Evolutionary conservation across 1,140 invertebrate genomes (phyloP), one percentile per base, ranked within the genome.

Genomic region (Gerris buenoi): DNA sequence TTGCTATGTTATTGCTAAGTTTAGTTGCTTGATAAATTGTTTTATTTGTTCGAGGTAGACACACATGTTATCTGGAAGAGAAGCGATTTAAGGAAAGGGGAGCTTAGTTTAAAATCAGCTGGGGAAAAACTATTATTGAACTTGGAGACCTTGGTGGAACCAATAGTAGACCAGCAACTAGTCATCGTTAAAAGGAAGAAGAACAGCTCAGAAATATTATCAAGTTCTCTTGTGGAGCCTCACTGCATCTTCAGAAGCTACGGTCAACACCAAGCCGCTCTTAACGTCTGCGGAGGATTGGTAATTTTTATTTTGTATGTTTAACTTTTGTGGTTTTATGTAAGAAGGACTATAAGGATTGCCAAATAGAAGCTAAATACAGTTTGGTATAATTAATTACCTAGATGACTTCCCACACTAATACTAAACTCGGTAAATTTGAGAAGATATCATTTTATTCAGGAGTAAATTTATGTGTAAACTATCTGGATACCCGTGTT

Each of bases 201-300:
- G 3, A 69, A 71, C 27, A n/a, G 15, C 26, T 63, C 60, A 28
- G 67, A 68, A n/a, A 59, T 63, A 13, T 56, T 72, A 10, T 25
- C 65, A 2, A 57, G 56, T 2, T 27, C 60, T 18, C 68, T 70
- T 1, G 70, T 69, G 25, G 57, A 66, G 23, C 63, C 64, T 0
- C 66, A 70, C 27, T 74, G 73, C 67, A 72, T 70, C 64, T 74
- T 68, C 63, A 65, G 57, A 27, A 70, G 70, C 65, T 29, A 67
- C 18, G 57, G 66, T 22, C 68, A 66, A 3, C 60, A 70, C 27
- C 63, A 65, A 61, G 73, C 73, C 18, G 72, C 73, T 0, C 64
- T 74, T 1, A 69, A 68, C 64, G 27, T 72, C 27, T 74, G 73
- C 60, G 68, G 70, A 13, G 73, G 72, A 67, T 68, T 74, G 68